phyloP scores from a whole-genome alignment of 1,140 invertebrate genomes.

The Leptinotarsa lineolata region DNA sequence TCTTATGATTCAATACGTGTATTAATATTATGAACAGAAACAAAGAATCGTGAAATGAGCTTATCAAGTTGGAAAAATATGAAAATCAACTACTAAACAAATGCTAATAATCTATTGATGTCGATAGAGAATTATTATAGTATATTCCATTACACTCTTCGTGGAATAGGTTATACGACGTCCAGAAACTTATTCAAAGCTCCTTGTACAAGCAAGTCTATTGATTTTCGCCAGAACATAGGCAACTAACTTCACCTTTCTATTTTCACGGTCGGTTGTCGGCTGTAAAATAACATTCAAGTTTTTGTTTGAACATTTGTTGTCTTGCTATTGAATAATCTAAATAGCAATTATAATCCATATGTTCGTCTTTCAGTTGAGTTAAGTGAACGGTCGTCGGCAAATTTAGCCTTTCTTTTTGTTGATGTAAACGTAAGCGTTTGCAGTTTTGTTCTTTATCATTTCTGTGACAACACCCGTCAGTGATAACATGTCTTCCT shows the following conservation, averaged over 20 bases:
- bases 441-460: not conserved
- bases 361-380: not conserved
- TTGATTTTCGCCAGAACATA: not conserved
- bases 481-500: not conserved
- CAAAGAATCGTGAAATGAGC: too few species aligned
- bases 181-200: not conserved
- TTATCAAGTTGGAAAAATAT: too few species aligned
- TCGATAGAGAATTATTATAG: too few species aligned
- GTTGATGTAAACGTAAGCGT: too few species aligned
- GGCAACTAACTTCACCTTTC: slow-evolving; percentile 4
- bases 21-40: too few species aligned
- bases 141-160: too few species aligned
- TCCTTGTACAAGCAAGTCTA: slow-evolving; percentile 1
- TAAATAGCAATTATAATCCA: not conserved
- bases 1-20: too few species aligned
- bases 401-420: too few species aligned
- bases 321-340: not conserved
- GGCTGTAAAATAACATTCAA: not conserved
- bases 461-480: not conserved
- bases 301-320: not conserved
- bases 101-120: too few species aligned
- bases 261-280: not conserved
- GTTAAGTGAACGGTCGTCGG: not conserved
- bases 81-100: too few species aligned
- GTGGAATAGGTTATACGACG: too few species aligned